Conservation (phyloP, 2,888 invertebrate genomes). For the Rotaria socialis region DNA sequence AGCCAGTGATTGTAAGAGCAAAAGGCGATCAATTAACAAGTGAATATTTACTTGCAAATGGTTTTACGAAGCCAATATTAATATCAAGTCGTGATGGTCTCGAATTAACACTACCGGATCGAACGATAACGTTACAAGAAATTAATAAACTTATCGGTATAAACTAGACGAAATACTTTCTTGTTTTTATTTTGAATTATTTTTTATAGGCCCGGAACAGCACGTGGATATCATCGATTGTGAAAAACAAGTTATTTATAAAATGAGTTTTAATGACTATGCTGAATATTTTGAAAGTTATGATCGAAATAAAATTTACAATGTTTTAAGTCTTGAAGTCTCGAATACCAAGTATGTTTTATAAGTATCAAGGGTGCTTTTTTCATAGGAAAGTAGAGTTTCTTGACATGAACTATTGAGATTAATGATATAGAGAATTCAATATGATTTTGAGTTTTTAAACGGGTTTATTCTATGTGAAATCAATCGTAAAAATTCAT, state of each 20-base stretch:
- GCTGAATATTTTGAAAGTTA: conserved; percentile 75
- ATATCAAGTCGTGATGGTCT: conserved; percentile 69
- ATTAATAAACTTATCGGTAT: conserved; percentile 68
- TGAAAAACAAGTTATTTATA: conserved; percentile 72
- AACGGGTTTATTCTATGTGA: no score
- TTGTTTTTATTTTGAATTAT: neutral
- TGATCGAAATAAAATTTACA: conserved; percentile 58
- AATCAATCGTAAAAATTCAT: no score
- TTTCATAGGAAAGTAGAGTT: no score
- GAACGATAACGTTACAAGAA: conserved; percentile 68
- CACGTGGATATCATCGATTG: conserved; percentile 78
- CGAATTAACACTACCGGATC: conserved; percentile 68
- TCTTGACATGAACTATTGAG: no score
- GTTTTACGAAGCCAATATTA: conserved; percentile 68
- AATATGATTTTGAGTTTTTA: no score
- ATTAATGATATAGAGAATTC: no score
- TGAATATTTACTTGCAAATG: conserved; percentile 66
- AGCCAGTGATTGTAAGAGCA: conserved; percentile 22
- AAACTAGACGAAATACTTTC: conserved; percentile 47
- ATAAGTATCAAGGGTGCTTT: no score
- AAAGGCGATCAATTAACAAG: conserved; percentile 66
- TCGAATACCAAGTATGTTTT: conserved; percentile 71
- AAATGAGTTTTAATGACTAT: conserved; percentile 77
- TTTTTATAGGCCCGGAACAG: conserved; percentile 64
- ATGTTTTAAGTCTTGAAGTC: conserved; percentile 69